Conservation (phyloP, 2,888 invertebrate genomes). For the Microctonus brassicae region DNA sequence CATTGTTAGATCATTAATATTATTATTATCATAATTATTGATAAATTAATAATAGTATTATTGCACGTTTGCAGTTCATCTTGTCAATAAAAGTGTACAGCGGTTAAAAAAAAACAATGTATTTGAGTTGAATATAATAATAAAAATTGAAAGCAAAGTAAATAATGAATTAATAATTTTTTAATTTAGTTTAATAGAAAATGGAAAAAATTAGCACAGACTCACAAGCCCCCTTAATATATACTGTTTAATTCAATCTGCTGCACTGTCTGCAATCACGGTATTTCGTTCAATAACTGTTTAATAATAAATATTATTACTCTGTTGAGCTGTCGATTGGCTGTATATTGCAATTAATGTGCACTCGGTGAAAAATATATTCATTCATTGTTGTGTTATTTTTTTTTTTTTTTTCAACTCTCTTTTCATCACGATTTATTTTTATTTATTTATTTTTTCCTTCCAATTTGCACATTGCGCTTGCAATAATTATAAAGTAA, state of each 20-base stretch:
- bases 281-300: conserved; percentile 53
- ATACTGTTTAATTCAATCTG: conserved; percentile 62
- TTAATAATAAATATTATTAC: conserved; percentile 67
- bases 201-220: conserved; percentile 39
- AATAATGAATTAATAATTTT: conserved; percentile 15
- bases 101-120: background rate
- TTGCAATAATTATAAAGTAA: conserved; percentile 68
- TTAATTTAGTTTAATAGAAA: conserved; percentile 6
- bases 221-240: conserved; percentile 47
- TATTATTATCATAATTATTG: background rate
- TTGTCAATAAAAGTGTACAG: background rate
- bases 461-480: conserved; percentile 63
- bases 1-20: background rate
- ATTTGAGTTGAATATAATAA: background rate
- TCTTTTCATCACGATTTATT: conserved; percentile 13
- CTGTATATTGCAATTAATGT: conserved; percentile 64
- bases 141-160: conserved; percentile 16
- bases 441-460: conserved; percentile 31
- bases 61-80: background rate
- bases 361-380: conserved; percentile 49
- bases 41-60: too few species aligned
- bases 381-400: conserved; percentile 35
- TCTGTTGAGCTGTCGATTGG: conserved; percentile 67
- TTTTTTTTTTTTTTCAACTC: conserved; percentile 14
- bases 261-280: conserved; percentile 67